phyloP scores from a whole-genome alignment of 92 coral and sea anemone genomes.

The Micromussa lordhowensis region DNA sequence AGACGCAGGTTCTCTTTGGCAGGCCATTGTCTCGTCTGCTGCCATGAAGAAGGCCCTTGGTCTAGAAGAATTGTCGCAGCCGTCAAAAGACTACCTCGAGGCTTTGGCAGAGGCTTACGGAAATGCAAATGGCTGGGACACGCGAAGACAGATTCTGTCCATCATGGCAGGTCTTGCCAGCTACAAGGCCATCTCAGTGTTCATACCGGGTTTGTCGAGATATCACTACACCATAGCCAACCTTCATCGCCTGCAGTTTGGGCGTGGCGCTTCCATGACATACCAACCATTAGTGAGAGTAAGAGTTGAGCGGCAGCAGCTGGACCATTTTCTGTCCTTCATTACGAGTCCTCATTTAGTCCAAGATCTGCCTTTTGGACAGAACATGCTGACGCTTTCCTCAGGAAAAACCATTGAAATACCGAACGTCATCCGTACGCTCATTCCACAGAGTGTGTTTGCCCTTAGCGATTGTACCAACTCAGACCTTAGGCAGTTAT shows the following conservation, averaged over 20 bases:
- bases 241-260: constrained; percentile 52
- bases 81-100: constrained; percentile 30
- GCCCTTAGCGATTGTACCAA: no score
- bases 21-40: constrained; percentile 45
- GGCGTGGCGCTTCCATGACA: constrained; percentile 18
- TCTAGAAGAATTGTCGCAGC: constrained; percentile 27
- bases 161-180: constrained; percentile 43
- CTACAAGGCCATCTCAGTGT: constrained; percentile 32
- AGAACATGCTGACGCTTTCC: constrained; percentile 22
- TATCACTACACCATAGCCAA: constrained; percentile 44
- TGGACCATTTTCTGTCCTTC: constrained; percentile 23
- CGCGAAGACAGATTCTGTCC: constrained; percentile 27
- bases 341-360: constrained; percentile 41
- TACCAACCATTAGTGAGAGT: constrained; percentile 22
- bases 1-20: constrained; percentile 50
- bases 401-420: constrained; percentile 31
- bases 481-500: constrained; percentile 20
- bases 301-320: constrained; percentile 25
- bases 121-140: constrained; percentile 45
- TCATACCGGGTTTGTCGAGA: constrained; percentile 36
- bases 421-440: constrained; percentile 45
- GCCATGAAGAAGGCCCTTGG: constrained; percentile 46
- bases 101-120: constrained; percentile 54
- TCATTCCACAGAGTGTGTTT: constrained; percentile 22
- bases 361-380: constrained; percentile 44